Evolutionary conservation across 2,888 invertebrate species (phyloP).

Genomic region (Pilophorus perplexus): DNA sequence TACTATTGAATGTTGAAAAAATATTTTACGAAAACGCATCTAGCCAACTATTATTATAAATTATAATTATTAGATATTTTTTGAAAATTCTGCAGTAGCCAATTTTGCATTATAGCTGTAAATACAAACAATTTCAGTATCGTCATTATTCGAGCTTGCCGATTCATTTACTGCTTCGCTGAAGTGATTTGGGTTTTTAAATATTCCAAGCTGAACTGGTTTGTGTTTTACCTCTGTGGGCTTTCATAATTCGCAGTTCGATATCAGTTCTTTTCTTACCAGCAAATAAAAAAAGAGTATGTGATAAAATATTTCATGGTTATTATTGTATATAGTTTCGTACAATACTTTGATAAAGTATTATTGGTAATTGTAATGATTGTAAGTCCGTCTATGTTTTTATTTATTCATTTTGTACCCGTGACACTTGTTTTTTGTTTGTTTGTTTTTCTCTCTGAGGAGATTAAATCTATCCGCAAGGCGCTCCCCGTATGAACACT

Average conservation of each 20-base stretch:
- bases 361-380: constrained; percentile 15
- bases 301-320: constrained; percentile 39
- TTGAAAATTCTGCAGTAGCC: constrained; percentile 25
- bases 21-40: constrained; percentile 33
- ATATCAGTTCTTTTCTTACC: constrained; percentile 5
- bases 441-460: constrained; percentile 15
- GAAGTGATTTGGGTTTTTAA: constrained; percentile 7
- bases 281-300: constrained; percentile 27
- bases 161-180: constrained; percentile 4
- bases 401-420: constrained; percentile 36
- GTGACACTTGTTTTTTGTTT: constrained; percentile 1
- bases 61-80: constrained; percentile 28
- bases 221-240: constrained; percentile 34
- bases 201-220: constrained; percentile 29
- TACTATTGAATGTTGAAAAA: constrained; percentile 39
- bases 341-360: constrained; percentile 22
- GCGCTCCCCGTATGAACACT: constrained; percentile 29
- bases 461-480: constrained; percentile 1
- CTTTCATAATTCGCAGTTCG: constrained; percentile 41
- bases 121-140: constrained; percentile 4
- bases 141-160: constrained; percentile 15
- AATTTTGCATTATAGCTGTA: constrained; percentile 30
- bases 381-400: constrained; percentile 15
- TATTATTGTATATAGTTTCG: constrained; percentile 17
- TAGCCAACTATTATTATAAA: constrained; percentile 14